Evolutionary conservation across 2,888 invertebrate genomes (phyloP), one percentile per base, ranked within the genome.

Genomic region (Noctua comes): DNA sequence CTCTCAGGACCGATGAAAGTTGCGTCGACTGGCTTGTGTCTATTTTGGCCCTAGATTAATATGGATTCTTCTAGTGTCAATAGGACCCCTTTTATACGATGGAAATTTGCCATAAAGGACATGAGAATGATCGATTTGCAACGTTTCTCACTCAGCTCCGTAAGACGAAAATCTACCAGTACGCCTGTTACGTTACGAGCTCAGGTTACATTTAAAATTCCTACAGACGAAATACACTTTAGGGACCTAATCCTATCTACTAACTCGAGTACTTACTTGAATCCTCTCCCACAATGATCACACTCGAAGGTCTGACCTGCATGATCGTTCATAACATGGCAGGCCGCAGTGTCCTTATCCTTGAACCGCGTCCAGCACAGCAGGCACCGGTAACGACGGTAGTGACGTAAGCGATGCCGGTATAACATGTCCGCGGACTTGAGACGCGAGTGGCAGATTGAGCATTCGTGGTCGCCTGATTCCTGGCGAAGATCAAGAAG

Each of bases 381-480:
- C 57, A 86, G 77, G 86, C 93, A 93, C 21, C 93, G 91, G 87
- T 93, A 93, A 4, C 93, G 92, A 1, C 94, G 91, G 88, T 90
- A 93, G 80, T 93, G 93, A 1, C 93, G 93, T 70, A 93, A 74
- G 13, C 87, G 87, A 82, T 93, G 93, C 11, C 90, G 88, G 87
- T 94, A 92, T 27, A 93, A 65, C 80, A 90, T 89, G 68, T 91
- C 90, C 2, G 88, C 88, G 7, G 88, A 86, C 71, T 88, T 88
- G 6, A 91, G 77, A 5, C 89, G 89, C 2, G 88, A 84, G 62
- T 87, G 88, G 79, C 93, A 93, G 6, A 94, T 76, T 6, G 90
- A 83, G 80, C 94, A 93, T 71, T 91, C 86, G 79, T 91, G 82
- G 0, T 85, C 81, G 5, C 93, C 93, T 6, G 90, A 80, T 69